Percentiles rank a stretch among this genome's conserved stretches.
phyloP scores from a whole-genome alignment of 2,113 vertebrate species.

The Dipodomys spectabilis region DNA sequence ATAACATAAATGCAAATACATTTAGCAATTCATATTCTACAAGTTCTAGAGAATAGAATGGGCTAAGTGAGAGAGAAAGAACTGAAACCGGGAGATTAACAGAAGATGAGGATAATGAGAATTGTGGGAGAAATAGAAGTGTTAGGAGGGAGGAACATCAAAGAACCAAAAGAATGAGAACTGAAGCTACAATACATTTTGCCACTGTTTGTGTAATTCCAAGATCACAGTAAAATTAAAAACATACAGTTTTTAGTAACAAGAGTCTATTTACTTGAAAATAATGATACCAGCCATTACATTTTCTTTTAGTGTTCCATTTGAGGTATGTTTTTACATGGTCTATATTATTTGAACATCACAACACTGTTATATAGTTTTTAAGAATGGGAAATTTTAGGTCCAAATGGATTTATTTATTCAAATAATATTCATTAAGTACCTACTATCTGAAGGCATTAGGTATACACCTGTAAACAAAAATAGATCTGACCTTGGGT shows the following conservation, averaged over 20 bases:
- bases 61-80: background rate
- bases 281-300: background rate
- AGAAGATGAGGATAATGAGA: background rate
- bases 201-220: background rate
- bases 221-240: slow-evolving; percentile 25
- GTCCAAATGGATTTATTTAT: slow-evolving; percentile 5
- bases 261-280: background rate
- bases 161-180: background rate
- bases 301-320: background rate
- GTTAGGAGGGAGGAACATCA: background rate
- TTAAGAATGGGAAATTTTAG: background rate
- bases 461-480: background rate
- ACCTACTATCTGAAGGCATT: background rate
- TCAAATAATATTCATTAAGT: background rate
- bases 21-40: background rate
- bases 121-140: background rate
- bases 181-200: background rate
- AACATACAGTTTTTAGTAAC: background rate
- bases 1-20: background rate
- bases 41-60: background rate
- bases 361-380: background rate
- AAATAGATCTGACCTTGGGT: background rate
- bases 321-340: background rate
- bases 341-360: background rate
- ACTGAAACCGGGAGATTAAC: background rate